phyloP scores from a whole-genome alignment of 2,797 vertebrate species.

The Chromis chromis region DNA sequence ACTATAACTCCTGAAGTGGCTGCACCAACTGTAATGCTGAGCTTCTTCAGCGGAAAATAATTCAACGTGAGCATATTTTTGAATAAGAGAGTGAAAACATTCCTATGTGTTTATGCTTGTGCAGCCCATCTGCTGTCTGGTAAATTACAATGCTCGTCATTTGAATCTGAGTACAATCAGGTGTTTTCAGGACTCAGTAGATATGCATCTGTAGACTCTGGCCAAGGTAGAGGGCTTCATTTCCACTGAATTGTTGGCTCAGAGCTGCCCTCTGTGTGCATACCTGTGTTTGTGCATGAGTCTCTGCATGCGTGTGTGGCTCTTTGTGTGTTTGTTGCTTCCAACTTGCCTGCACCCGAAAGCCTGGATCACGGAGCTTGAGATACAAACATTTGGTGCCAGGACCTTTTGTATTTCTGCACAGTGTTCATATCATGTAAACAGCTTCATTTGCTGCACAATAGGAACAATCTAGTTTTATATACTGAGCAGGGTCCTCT shows the following conservation, averaged over 20 bases:
- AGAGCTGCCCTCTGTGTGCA: constrained; percentile 75
- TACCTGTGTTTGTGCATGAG: constrained; percentile 68
- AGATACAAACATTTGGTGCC: constrained; percentile 11
- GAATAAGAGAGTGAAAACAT: constrained; percentile 1
- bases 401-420: constrained; percentile 17
- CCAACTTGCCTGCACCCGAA: constrained; percentile 30
- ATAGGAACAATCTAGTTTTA: background rate
- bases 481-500: background rate
- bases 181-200: constrained; percentile 67
- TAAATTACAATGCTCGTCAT: constrained; percentile 39
- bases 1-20: constrained; percentile 3
- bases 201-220: constrained; percentile 70
- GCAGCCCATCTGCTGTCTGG: constrained; percentile 18
- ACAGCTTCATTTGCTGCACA: background rate
- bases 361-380: constrained; percentile 10
- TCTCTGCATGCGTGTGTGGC: constrained; percentile 31
- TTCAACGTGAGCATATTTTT: constrained; percentile 1
- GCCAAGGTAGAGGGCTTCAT: constrained; percentile 61
- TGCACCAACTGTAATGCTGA: background rate
- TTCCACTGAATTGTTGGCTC: constrained; percentile 74
- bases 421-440: constrained; percentile 4
- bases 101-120: constrained; percentile 11
- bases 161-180: constrained; percentile 62
- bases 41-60: background rate
- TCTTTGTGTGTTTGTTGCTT: constrained; percentile 45